Evolutionary conservation across 2,113 vertebrate genomes (phyloP).

Genomic region (Colossoma macropomum): DNA sequence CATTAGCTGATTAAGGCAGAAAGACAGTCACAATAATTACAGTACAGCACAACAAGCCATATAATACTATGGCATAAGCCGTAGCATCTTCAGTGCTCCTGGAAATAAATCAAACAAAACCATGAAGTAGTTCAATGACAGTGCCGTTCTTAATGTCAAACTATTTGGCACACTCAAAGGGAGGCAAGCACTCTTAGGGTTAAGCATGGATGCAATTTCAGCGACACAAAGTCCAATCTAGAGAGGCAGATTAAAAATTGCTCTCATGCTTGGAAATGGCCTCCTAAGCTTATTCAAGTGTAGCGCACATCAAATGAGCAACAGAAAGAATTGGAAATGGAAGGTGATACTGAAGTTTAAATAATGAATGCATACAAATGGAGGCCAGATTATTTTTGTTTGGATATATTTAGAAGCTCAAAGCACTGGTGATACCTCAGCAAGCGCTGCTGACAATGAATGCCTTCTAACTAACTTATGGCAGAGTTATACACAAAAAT

Average conservation of each 20-base stretch:
- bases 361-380: constrained; percentile 69
- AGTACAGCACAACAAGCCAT: constrained; percentile 6
- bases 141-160: neutral
- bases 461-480: neutral
- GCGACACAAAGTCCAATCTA: constrained; percentile 10
- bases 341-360: constrained; percentile 56
- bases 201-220: constrained; percentile 35
- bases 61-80: neutral
- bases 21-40: neutral
- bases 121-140: neutral
- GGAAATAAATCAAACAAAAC: neutral
- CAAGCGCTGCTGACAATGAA: constrained; percentile 24
- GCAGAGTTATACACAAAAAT: neutral
- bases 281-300: constrained; percentile 36
- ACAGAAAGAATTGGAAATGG: constrained; percentile 22
- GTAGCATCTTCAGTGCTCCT: neutral
- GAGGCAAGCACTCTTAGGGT: neutral
- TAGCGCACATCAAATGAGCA: constrained; percentile 26
- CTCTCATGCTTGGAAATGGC: constrained; percentile 13
- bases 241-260: constrained; percentile 29
- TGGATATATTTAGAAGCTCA: constrained; percentile 46
- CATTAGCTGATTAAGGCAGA: neutral
- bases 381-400: constrained; percentile 51
- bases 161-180: neutral
- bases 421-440: constrained; percentile 22